A percentile compares a stretch with the other conserved stretches of the same genome.
Conservation (phyloP, 2,888 invertebrate genomes). For the Venusia cambrica region DNA sequence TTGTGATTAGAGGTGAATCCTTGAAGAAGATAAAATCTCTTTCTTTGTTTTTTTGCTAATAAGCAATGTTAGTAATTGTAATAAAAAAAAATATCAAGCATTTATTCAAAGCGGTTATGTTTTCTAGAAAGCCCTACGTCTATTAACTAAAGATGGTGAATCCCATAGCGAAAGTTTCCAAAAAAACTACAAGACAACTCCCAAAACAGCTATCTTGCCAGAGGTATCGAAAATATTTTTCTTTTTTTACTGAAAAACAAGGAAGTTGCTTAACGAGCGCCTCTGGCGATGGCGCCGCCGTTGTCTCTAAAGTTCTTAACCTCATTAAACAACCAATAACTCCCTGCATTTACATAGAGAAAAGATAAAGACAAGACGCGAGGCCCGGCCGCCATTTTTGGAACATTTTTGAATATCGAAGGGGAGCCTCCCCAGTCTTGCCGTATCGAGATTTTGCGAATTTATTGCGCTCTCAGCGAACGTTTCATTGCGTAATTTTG, state of each 20-base stretch:
- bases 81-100: too few relatives aligned
- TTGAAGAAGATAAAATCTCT: too few relatives aligned
- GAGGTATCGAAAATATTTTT: conserved; percentile 35
- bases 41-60: too few relatives aligned
- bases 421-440: conserved; percentile 50
- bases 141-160: too few relatives aligned
- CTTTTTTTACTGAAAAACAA: conserved; percentile 41
- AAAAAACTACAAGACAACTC: conserved; percentile 28
- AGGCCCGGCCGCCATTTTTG: conserved; percentile 65
- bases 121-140: too few relatives aligned
- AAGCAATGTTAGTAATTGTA: too few relatives aligned
- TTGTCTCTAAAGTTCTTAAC: conserved; percentile 70
- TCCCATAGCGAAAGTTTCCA: too few relatives aligned
- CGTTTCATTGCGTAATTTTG: conserved; percentile 69
- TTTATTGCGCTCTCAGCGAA: conserved; percentile 65
- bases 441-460: conserved; percentile 59
- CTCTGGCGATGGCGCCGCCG: conserved; percentile 47
- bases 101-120: too few relatives aligned
- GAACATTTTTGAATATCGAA: conserved; percentile 65
- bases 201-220: conserved; percentile 31
- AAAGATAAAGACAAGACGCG: conserved; percentile 78
- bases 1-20: too few relatives aligned
- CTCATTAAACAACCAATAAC: conserved; percentile 67
- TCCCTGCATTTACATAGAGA: conserved; percentile 73
- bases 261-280: conserved; percentile 49